These are phyloP conservation scores for Hypocryptadius cinnamomeus DNA, from an alignment of 2,113 vertebrate species.

Conservation along the genomic window DNA sequence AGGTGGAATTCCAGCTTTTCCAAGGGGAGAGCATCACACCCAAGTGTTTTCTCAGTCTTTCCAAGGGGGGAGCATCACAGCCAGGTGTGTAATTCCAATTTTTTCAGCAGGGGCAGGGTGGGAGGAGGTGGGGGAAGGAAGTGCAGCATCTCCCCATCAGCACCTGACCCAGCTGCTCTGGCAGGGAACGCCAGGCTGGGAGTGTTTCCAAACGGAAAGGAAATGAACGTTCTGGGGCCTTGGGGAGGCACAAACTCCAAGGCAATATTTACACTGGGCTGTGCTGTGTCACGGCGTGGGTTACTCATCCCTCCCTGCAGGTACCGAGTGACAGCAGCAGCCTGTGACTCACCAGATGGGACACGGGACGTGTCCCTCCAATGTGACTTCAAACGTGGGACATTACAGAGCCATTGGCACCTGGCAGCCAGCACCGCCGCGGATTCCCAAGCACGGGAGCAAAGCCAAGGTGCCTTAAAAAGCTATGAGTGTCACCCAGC, in stretches of 20 bases:
- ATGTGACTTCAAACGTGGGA: neutral
- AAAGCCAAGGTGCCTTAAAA: neutral
- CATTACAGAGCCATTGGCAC: neutral
- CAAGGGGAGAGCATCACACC: neutral
- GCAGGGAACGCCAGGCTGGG: neutral
- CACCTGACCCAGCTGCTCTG: neutral
- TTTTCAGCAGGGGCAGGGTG: accelerated
- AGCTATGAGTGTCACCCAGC: neutral
- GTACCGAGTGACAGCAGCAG: neutral
- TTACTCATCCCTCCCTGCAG: neutral
- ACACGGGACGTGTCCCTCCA: neutral
- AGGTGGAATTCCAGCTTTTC: neutral
- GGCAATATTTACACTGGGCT: neutral
- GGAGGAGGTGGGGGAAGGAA: neutral
- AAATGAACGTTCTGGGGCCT: neutral
- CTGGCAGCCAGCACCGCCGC: accelerated
- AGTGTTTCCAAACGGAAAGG: neutral
- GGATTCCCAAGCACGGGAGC: neutral
- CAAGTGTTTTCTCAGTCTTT: neutral
- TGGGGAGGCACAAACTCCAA: neutral
- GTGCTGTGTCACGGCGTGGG: neutral
- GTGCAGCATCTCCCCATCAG: neutral
- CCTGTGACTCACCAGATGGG: constrained; percentile 20
- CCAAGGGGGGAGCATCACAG: neutral
- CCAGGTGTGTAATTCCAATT: neutral